These are phyloP conservation scores for Himalopsyche phryganea DNA, from an alignment of 1,140 invertebrate species.

Conservation along the genomic window DNA sequence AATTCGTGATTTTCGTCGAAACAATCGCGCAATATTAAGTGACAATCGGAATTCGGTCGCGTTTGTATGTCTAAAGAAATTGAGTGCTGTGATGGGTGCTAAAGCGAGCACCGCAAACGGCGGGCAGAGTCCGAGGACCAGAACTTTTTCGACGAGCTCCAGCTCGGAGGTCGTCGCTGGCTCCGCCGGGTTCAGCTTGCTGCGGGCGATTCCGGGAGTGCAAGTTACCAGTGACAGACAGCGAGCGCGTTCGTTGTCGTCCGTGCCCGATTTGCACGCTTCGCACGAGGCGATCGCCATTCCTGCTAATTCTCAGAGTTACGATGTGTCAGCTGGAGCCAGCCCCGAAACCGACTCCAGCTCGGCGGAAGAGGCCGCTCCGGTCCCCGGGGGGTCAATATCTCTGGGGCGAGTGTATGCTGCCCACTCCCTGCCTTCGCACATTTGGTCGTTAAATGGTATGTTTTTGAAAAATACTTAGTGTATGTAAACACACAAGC, in stretches of 20 bases:
- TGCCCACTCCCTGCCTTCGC: slow-evolving; percentile 83
- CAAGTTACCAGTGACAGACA: slow-evolving; percentile 71
- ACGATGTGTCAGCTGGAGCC: slow-evolving; percentile 57
- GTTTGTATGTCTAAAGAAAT: slow-evolving; percentile 19
- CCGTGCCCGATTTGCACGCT: slow-evolving; percentile 72
- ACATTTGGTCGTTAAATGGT: slow-evolving; percentile 90
- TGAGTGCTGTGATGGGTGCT: slow-evolving; percentile 64
- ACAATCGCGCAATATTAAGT: slow-evolving; percentile 7
- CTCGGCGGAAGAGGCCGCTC: slow-evolving; percentile 52
- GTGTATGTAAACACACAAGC: too few species aligned
- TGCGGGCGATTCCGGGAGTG: slow-evolving; percentile 67
- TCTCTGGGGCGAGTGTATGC: slow-evolving; percentile 77
- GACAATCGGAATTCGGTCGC: slow-evolving; percentile 34
- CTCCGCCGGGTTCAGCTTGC: slow-evolving; percentile 66
- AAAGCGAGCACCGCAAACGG: slow-evolving; percentile 76
- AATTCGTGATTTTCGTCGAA: slow-evolving; percentile 40
- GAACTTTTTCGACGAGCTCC: slow-evolving; percentile 74
- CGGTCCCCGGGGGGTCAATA: slow-evolving; percentile 51
- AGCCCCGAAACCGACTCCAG: slow-evolving; percentile 62
- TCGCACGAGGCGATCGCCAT: slow-evolving; percentile 58
- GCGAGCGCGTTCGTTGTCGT: slow-evolving; percentile 75
- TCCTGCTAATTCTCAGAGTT: slow-evolving; percentile 52
- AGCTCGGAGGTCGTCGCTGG: slow-evolving; percentile 64
- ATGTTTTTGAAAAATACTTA: slow-evolving; percentile 42
- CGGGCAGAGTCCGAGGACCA: slow-evolving; percentile 66